These are phyloP conservation scores for Rhopalosiphum padi DNA, from an alignment of 1,140 invertebrate species.

Conservation along the genomic window DNA sequence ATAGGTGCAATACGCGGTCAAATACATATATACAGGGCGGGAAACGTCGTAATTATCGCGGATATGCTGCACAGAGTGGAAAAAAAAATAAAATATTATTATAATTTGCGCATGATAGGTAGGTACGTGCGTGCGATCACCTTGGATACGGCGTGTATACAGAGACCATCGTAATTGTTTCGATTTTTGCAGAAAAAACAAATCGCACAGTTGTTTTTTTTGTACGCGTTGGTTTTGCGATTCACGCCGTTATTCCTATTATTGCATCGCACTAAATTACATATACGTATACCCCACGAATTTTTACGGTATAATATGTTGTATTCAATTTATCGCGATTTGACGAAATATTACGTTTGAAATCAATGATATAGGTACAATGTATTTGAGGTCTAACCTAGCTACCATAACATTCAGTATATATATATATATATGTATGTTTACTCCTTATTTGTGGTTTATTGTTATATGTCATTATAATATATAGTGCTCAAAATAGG, in stretches of 20 bases:
- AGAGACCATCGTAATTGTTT: not conserved
- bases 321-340: too few relatives aligned
- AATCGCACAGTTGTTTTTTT: not conserved
- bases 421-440: too few relatives aligned
- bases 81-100: not conserved
- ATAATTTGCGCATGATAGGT: too few relatives aligned
- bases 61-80: not conserved
- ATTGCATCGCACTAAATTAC: not conserved
- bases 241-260: not conserved
- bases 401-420: too few relatives aligned
- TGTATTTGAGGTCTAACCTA: too few relatives aligned
- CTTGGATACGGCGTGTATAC: not conserved
- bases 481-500: too few relatives aligned
- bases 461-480: too few relatives aligned
- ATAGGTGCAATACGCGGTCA: not conserved
- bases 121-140: not conserved
- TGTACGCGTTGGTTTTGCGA: not conserved
- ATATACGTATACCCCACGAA: not conserved
- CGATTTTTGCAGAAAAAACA: slow-evolving; percentile 15
- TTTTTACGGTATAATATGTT: not conserved
- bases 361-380: too few relatives aligned
- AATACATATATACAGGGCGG: not conserved
- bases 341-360: too few relatives aligned
- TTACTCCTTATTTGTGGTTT: too few relatives aligned
- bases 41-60: not conserved